Percentiles rank a stretch among this genome's conserved stretches.
These are phyloP conservation scores for Silurus aristotelis DNA, from an alignment of 2,797 vertebrate species.

Conservation along the genomic window DNA sequence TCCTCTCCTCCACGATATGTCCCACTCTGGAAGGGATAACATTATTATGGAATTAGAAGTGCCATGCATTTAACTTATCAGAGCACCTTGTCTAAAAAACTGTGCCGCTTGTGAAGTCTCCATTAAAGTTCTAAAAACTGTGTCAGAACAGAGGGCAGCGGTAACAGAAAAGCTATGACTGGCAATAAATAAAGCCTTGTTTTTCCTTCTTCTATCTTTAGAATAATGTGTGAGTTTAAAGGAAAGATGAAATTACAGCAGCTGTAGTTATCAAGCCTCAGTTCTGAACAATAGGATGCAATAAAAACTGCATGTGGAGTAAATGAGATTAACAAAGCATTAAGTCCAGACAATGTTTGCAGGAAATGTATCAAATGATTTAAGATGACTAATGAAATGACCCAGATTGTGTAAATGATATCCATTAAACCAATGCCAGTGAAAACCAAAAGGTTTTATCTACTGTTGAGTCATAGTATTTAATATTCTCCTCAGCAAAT, in stretches of 20 bases:
- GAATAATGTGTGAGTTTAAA: slow-evolving; percentile 48
- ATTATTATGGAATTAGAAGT: slow-evolving; percentile 31
- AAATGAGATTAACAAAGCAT: slow-evolving; percentile 21
- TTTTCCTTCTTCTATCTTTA: slow-evolving; percentile 49
- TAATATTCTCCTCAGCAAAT: background rate
- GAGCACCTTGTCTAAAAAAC: background rate
- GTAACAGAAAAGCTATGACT: slow-evolving; percentile 56
- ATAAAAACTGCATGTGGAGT: slow-evolving; percentile 45
- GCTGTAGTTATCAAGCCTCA: slow-evolving; percentile 47
- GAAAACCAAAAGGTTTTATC: background rate
- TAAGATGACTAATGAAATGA: background rate
- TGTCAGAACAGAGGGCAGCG: slow-evolving; percentile 39
- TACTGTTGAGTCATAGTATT: slow-evolving; percentile 2
- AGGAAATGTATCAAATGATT: background rate
- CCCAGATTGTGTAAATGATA: background rate
- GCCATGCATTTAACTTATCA: slow-evolving; percentile 32
- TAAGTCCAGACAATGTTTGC: background rate
- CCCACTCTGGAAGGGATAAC: slow-evolving; percentile 9
- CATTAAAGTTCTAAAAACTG: slow-evolving; percentile 23
- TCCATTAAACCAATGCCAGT: background rate
- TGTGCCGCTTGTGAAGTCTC: background rate
- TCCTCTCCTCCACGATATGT: slow-evolving; percentile 16
- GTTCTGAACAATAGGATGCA: slow-evolving; percentile 50
- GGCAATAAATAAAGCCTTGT: slow-evolving; percentile 56
- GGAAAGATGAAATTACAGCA: slow-evolving; percentile 44